Evolutionary conservation across 53 echinoderm and acorn worm genomes (phyloP).

Genomic region (Echinometra lucunter): DNA sequence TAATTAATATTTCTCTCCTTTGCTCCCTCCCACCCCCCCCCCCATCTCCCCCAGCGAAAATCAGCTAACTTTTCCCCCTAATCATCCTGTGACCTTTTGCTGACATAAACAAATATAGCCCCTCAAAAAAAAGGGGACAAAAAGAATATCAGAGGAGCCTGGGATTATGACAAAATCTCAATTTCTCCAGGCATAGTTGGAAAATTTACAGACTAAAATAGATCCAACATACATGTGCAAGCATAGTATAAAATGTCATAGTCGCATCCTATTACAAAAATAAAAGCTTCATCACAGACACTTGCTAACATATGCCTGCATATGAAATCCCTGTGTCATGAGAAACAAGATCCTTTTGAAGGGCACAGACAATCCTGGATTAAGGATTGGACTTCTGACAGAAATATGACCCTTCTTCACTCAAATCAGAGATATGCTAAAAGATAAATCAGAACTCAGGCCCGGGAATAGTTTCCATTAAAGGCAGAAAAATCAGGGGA

Average conservation of each 20-base stretch:
- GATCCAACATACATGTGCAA: too few species aligned
- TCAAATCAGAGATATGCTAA: background rate
- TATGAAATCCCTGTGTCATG: background rate
- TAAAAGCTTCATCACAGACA: background rate
- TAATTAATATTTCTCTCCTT: too few species aligned
- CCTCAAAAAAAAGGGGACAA: background rate
- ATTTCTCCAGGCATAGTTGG: background rate
- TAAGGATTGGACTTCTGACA: background rate
- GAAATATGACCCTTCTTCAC: background rate
- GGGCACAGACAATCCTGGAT: conserved; percentile 7
- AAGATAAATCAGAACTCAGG: background rate
- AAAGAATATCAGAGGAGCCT: background rate
- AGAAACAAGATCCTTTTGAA: background rate
- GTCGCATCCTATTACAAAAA: background rate
- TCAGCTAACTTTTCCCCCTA: background rate
- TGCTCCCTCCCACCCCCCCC: too few species aligned
- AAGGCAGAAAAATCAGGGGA: background rate
- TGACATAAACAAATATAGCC: background rate
- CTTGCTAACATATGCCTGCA: background rate
- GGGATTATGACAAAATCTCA: background rate
- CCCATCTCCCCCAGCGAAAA: too few species aligned
- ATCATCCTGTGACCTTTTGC: background rate
- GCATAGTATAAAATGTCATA: too few species aligned
- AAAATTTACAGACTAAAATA: background rate
- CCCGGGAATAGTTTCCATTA: background rate